Percentiles rank a stretch among this genome's conserved stretches.
Evolutionary conservation across 2,888 invertebrate genomes (phyloP).

Genomic region (Pterostichus madidus): DNA sequence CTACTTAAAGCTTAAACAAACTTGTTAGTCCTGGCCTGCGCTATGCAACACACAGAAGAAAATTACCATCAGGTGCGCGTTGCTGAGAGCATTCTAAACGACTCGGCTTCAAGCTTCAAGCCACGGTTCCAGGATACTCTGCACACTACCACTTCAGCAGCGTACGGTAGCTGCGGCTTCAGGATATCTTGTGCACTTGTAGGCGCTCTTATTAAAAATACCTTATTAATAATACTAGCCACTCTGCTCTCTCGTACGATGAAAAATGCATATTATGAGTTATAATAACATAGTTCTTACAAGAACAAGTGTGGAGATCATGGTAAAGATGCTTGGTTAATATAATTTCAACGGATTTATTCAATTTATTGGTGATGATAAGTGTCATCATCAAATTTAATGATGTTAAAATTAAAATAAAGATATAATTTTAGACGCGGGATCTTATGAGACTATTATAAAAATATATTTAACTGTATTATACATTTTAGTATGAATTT

Average conservation of each 20-base stretch:
- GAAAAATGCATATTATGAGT: slow-evolving; percentile 8
- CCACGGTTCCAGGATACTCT: not conserved
- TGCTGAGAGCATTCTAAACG: not conserved
- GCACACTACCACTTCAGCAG: not conserved
- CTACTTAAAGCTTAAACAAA: slow-evolving; percentile 32
- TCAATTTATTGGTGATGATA: not conserved
- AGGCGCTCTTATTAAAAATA: slow-evolving; percentile 3
- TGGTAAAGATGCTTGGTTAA: not conserved
- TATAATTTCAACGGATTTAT: not conserved
- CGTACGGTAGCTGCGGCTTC: not conserved
- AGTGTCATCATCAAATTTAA: slow-evolving; percentile 2
- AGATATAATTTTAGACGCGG: not conserved
- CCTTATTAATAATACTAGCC: not conserved
- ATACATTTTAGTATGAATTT: too few relatives aligned
- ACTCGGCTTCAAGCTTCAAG: too few relatives aligned
- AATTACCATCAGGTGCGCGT: slow-evolving; percentile 44
- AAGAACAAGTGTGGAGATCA: not conserved
- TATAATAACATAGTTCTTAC: slow-evolving; percentile 2
- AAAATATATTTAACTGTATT: too few relatives aligned
- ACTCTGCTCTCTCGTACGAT: not conserved
- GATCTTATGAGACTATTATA: too few relatives aligned
- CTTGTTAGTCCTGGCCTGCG: not conserved
- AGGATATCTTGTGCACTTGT: not conserved
- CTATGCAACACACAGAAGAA: not conserved
- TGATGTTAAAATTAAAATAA: not conserved